Evolutionary conservation across 2,888 invertebrate species (phyloP).

Genomic region (Drosophila helvetica): DNA sequence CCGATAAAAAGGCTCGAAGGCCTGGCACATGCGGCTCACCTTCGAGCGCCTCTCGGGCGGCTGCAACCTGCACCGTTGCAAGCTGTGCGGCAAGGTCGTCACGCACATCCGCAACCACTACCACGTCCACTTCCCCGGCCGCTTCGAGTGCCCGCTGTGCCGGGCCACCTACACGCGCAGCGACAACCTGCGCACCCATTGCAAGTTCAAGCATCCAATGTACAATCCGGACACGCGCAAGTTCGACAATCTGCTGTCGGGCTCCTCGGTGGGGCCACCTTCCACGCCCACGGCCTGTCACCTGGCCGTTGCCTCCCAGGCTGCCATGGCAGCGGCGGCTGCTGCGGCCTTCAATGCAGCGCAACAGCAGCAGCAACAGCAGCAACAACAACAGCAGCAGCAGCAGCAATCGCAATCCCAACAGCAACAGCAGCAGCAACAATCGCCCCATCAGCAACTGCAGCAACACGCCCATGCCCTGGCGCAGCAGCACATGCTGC

Average conservation of each 20-base stretch:
- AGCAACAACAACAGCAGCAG: constrained; percentile 72
- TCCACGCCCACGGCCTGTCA: constrained; percentile 86
- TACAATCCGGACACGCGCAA: constrained; percentile 94
- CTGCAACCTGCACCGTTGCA: constrained; percentile 96
- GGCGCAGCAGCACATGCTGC: constrained; percentile 72
- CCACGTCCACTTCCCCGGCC: constrained; percentile 96
- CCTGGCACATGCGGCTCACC: constrained; percentile 97
- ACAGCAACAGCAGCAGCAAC: constrained; percentile 67
- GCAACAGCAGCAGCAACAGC: constrained; percentile 79
- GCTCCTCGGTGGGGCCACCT: constrained; percentile 84
- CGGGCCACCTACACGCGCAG: constrained; percentile 96
- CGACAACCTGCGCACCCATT: constrained; percentile 96
- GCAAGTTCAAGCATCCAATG: constrained; percentile 96
- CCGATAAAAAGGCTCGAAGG: constrained; percentile 89
- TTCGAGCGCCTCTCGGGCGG: constrained; percentile 96
- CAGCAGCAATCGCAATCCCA: constrained; percentile 70
- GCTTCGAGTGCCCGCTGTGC: constrained; percentile 95
- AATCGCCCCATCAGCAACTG: constrained; percentile 66
- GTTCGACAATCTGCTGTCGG: constrained; percentile 89
- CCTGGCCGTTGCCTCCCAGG: constrained; percentile 84
- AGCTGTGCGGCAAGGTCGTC: constrained; percentile 97
- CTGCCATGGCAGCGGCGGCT: constrained; percentile 84
- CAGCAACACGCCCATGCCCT: constrained; percentile 75
- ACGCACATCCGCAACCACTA: constrained; percentile 97
- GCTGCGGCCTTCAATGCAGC: constrained; percentile 82